These are phyloP conservation scores for Rhineura floridana DNA, from an alignment of 2,113 vertebrate genomes.

Conservation along the genomic window DNA sequence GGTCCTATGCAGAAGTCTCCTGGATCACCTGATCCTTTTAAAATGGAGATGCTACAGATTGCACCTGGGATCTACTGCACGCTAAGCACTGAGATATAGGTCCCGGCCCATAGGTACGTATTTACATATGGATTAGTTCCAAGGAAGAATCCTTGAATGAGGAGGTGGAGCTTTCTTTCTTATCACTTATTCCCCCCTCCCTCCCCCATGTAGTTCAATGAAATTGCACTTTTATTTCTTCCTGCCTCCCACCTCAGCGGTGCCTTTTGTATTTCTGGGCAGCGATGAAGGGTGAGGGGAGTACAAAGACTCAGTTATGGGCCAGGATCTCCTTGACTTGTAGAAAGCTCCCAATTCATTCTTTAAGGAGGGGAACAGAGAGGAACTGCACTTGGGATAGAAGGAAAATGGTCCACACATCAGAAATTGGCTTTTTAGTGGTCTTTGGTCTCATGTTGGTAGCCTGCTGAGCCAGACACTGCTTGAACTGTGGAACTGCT, in stretches of 20 bases:
- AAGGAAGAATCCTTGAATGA: not conserved
- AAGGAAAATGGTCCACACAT: not conserved
- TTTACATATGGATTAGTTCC: not conserved
- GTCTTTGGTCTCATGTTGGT: no score
- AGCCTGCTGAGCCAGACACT: not conserved
- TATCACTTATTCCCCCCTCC: no score
- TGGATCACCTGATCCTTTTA: not conserved
- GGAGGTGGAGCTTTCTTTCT: not conserved
- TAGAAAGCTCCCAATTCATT: conserved; percentile 61
- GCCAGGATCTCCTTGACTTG: not conserved
- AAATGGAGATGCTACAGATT: not conserved
- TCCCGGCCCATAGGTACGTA: not conserved
- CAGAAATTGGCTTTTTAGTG: not conserved
- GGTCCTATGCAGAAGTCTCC: not conserved
- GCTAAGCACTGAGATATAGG: not conserved
- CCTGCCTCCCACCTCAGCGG: not conserved
- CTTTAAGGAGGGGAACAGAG: not conserved
- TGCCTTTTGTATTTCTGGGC: not conserved
- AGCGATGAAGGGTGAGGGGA: not conserved
- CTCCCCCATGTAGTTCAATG: no score
- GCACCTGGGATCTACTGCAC: not conserved
- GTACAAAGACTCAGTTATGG: conserved; percentile 56
- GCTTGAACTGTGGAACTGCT: not conserved
- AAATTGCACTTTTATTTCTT: not conserved
- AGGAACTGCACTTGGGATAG: not conserved